A percentile compares a stretch with the other conserved stretches of the same genome.
These are phyloP conservation scores for Holothuria leucospilota DNA, from an alignment of 53 echinoderm and acorn worm genomes.

Conservation along the genomic window DNA sequence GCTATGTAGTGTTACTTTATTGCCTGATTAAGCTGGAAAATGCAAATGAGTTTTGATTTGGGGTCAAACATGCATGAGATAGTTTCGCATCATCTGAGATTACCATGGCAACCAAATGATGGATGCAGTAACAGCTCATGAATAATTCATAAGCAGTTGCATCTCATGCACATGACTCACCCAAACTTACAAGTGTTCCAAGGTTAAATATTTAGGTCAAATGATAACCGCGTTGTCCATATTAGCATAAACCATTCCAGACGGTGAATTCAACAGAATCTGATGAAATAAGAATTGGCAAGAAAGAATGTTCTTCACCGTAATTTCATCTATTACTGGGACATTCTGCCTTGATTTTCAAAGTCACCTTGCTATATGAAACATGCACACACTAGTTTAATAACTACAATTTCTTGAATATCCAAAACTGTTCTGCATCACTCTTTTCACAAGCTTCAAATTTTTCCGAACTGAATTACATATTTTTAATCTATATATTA, in stretches of 20 bases:
- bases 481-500: too few species aligned
- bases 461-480: too few species aligned
- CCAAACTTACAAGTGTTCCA: slow-evolving; percentile 46
- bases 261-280: slow-evolving; percentile 41
- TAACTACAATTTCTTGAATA: too few species aligned
- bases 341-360: too few species aligned
- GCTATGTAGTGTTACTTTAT: not conserved
- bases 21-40: slow-evolving; percentile 41
- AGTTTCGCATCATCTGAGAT: slow-evolving; percentile 16
- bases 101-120: slow-evolving; percentile 35
- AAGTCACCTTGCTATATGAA: too few species aligned
- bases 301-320: not conserved
- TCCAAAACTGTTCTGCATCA: too few species aligned
- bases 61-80: slow-evolving; percentile 50
- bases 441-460: too few species aligned
- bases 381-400: too few species aligned
- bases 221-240: slow-evolving; percentile 37
- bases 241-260: slow-evolving; percentile 46
- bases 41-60: slow-evolving; percentile 49
- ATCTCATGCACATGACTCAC: slow-evolving; percentile 50
- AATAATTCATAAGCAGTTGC: slow-evolving; percentile 31
- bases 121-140: slow-evolving; percentile 36
- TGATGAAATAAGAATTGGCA: slow-evolving; percentile 31
- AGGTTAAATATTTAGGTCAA: slow-evolving; percentile 42
- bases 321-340: too few species aligned